Evolutionary conservation across 2,888 invertebrate genomes (phyloP).

Genomic region (Pomacea canaliculata): DNA sequence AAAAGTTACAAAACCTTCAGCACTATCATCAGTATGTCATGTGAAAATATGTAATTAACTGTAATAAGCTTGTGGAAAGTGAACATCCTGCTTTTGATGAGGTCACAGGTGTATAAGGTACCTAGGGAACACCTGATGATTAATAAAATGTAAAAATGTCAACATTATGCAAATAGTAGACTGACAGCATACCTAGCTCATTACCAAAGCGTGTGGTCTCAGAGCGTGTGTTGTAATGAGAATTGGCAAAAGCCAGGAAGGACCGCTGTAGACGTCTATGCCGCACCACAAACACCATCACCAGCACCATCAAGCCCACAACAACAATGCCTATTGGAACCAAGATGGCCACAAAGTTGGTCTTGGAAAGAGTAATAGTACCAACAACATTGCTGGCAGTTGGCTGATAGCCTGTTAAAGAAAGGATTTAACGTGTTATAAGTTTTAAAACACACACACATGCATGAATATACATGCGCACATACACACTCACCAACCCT

Average conservation of each 20-base stretch:
- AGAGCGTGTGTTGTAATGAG: slow-evolving; percentile 87
- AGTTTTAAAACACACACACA: background rate
- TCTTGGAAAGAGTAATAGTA: slow-evolving; percentile 27
- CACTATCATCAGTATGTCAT: too few species aligned
- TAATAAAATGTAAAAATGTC: too few species aligned
- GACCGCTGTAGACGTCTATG: slow-evolving; percentile 82
- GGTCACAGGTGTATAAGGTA: too few species aligned
- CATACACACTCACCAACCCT: slow-evolving; percentile 1
- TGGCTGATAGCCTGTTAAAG: background rate
- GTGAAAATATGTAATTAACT: too few species aligned
- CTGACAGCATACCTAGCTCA: slow-evolving; percentile 70
- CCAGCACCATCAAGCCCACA: slow-evolving; percentile 74
- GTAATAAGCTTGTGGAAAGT: too few species aligned
- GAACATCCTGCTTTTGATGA: too few species aligned
- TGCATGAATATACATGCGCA: background rate
- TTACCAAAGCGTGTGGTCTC: slow-evolving; percentile 86
- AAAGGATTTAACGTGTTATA: background rate
- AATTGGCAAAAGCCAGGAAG: slow-evolving; percentile 85
- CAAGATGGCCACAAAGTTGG: slow-evolving; percentile 71
- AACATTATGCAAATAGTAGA: background rate
- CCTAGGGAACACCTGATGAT: too few species aligned
- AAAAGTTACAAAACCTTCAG: too few species aligned
- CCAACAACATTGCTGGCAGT: background rate
- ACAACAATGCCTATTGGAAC: slow-evolving; percentile 75
- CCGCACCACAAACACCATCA: slow-evolving; percentile 78